Evolutionary conservation across 2,113 vertebrate genomes (phyloP), one percentile per base, ranked within the genome.

Genomic region (Chauna torquata): DNA sequence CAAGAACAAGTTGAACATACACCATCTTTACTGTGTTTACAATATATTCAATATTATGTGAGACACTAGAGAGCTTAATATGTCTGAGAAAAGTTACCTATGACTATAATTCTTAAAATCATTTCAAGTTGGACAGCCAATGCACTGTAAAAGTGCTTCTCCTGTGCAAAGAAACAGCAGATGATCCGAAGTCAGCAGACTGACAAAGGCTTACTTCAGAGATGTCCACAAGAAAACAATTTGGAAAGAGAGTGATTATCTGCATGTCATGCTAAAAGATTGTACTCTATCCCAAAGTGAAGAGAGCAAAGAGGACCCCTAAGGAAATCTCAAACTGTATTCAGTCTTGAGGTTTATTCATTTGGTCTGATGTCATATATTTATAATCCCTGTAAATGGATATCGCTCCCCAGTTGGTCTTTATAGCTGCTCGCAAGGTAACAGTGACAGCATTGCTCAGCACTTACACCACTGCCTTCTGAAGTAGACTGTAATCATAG

Each of bases 1-100:
- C 5, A 54, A n/a, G 27, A 47, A 45, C 71, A 47, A 42, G 24
- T 5, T 32, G 20, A n/a, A 28, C 0, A 0, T 30, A 22, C 54
- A 8, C 34, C 38, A 17, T 8, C 13, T 3, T 32, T 76, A 14
- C 49, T 36, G 18, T 17, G 12, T 55, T 62, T 83, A 13, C 40
- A 61, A 3, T 10, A 16, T 36, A 44, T 55, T 80, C 36, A 47
- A 18, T 15, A 59, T 6, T 1, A 3, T 16, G 10, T 44, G 34
- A 72, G 34, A 69, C 15, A 47, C n/a, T 44, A 27, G 34, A 78
- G 14, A 72, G 25, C 27, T 25, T 47, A 4, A 27, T 71, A 40
- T 2, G 2, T 38, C 30, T 72, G 44, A 95, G 75, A 68, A 69
- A 55, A 79, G 38, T 30, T 57, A 34, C 18, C 12, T 45, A 14